Evolutionary conservation across 2,888 invertebrate genomes (phyloP), one percentile per base, ranked within the genome.

Genomic region (Dugesia japonica): DNA sequence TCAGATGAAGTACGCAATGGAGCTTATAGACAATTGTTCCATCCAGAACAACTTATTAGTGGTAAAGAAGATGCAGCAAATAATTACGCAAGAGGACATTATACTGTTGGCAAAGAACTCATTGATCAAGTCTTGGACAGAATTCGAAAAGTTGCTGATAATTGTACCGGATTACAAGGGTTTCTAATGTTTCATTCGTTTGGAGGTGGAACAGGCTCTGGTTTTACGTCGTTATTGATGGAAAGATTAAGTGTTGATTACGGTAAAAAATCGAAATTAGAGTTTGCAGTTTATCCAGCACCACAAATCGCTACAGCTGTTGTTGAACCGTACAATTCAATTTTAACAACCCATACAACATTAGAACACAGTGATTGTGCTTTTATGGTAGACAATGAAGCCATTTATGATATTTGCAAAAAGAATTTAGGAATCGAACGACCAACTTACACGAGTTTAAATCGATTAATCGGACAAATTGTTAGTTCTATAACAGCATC

Each of bases 271-370:
- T 26, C 28, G 26, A 72, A 72, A 26, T 13, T 72, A 20, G 72
- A 28, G 9, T 28, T 72, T 13, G 72, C 28, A 4, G 28, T 72
- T 28, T 72, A 72, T 28, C 72, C 72, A 20, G 26, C 72, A 7
- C 72, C 72, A 13, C 72, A 28, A 28, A 81, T 83, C 13, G 76
- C 79, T 13, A 77, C 79, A 7, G 78, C 79, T 15, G 78, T 79
- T n/a, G 79, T 79, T 20, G 78, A 79, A 28, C 79, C 79, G 0
- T 93, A 93, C 89, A 93, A 93, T 87, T 92, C 92, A 0, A 92
- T 93, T 26, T 80, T 93, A 82, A 92, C 92, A 82, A 93, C 93
- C 79, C 93, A 93, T 87, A 93, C 93, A 74, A 93, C 93, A 78
- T 79, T 86, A 78, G 92, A 92, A 85, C 92, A 92, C 86, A 91